These are phyloP conservation scores for Pachymerium ferrugineum DNA, from an alignment of 2,888 invertebrate species.

Conservation along the genomic window DNA sequence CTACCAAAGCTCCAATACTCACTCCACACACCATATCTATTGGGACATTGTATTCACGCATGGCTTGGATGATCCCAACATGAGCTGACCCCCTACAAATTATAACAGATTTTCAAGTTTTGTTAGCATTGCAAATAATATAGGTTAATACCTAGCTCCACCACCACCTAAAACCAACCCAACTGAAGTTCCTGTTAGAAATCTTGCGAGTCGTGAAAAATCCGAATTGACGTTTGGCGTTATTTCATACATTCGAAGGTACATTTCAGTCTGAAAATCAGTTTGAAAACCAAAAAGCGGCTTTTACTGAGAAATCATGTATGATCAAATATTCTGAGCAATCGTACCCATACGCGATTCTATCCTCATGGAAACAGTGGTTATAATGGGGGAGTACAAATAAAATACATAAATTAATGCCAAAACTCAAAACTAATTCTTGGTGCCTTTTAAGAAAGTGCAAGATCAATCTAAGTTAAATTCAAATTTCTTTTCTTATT, in stretches of 20 bases:
- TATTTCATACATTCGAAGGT: constrained; percentile 77
- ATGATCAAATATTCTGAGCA: constrained; percentile 30
- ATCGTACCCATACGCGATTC: background rate
- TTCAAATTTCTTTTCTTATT: background rate
- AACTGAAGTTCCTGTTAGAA: constrained; percentile 92
- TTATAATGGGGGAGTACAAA: background rate
- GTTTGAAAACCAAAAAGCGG: no score
- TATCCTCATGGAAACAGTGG: background rate
- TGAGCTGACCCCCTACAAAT: constrained; percentile 80
- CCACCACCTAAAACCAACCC: constrained; percentile 97
- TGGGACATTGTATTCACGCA: constrained; percentile 94
- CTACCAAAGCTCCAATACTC: constrained; percentile 97
- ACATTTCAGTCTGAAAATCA: constrained; percentile 78
- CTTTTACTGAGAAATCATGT: background rate
- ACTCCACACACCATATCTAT: constrained; percentile 99
- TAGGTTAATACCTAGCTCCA: constrained; percentile 63
- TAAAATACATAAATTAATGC: background rate
- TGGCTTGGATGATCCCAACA: constrained; percentile 92
- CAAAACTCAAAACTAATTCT: no score
- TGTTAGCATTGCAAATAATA: background rate
- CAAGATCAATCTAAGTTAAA: no score
- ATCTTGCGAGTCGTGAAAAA: constrained; percentile 91
- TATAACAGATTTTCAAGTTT: background rate
- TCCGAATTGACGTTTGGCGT: constrained; percentile 92
- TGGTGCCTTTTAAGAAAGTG: no score